Evolutionary conservation across 1,140 invertebrate species (phyloP).

Genomic region (Arctopsyche grandis): DNA sequence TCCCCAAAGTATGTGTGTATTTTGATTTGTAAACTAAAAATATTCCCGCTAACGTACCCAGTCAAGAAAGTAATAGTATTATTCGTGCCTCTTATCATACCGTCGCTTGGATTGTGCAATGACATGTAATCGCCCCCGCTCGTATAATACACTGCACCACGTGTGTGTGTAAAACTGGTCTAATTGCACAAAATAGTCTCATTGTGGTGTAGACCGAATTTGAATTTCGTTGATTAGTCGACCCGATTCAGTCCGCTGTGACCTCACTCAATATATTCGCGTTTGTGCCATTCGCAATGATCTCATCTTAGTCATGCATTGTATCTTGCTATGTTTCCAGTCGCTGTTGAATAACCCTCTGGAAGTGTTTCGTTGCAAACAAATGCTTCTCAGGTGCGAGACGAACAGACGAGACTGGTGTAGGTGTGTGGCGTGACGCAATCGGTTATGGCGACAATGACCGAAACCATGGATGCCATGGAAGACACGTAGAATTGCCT

Average conservation of each 20-base stretch:
- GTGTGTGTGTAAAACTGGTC: neutral
- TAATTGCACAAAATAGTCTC: neutral
- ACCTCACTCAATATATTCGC: slow-evolving; percentile 12
- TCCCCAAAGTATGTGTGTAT: neutral
- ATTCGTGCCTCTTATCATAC: neutral
- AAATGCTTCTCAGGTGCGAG: neutral
- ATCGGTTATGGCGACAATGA: neutral
- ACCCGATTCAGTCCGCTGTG: neutral
- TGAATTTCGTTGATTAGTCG: slow-evolving; percentile 5
- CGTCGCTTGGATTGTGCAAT: neutral
- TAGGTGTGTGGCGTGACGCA: neutral
- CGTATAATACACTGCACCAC: neutral
- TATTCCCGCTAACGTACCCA: neutral
- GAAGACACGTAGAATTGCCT: neutral
- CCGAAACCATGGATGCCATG: neutral
- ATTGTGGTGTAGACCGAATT: neutral
- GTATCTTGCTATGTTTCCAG: neutral
- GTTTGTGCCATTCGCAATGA: neutral
- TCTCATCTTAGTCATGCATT: neutral
- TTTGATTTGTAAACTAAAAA: neutral
- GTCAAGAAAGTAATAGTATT: too few species aligned
- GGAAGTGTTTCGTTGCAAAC: neutral
- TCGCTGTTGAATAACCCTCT: neutral
- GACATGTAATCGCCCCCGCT: neutral
- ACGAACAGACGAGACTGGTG: neutral